Base-by-base conservation (phyloP, 2,888 invertebrate genomes). In the Crematogaster levior region DNA sequence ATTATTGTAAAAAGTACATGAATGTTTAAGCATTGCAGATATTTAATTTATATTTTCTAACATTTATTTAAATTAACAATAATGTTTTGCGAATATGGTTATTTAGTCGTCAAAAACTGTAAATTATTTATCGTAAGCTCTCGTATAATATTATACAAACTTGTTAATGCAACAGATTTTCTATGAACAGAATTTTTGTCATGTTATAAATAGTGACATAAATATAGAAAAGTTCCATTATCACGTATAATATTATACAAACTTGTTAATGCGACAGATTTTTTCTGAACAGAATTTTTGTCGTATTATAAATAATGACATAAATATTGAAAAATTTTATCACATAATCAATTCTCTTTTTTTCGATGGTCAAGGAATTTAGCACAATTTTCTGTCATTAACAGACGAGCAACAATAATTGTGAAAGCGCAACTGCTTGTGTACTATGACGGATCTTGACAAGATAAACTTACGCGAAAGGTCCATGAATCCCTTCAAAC, bases 351-450 rank as follows among this genome's bases (percentile, higher is more conserved):
- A 30, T 60, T 15, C 4, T 9, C 24, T 74, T 58, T 61, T 21
- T 18, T 48, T 7, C 48, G 24, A 61, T 7, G 30, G 6, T 60
- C 43, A 43, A 37, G 30, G 10, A 73, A 37, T 73, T 82, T 72
- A 37, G 51, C 48, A 24, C 37, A 60, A 81, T 83, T 83, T 79
- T 56, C 37, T 66, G 24, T 27, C 51, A 46, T 81, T 72, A 85
- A 82, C 24, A 24, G 30, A 27, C 15, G 58, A 58, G 43, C n/a
- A 40, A 5, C 66, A 43, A 56, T 85, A 83, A 85, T 85, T 85
- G 56, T 51, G n/a, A 75, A 9, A 46, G 24, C 40, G 79, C 34
- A 53, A 48, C 30, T 18, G 48, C 46, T 56, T 24, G 5, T 46
- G 18, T 53, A 27, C 51, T 72, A 65, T 27, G 46, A 34, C 24